These are phyloP conservation scores for Phrynocephalus vlangalii DNA, from an alignment of 2,797 vertebrate genomes.

Conservation along the genomic window DNA sequence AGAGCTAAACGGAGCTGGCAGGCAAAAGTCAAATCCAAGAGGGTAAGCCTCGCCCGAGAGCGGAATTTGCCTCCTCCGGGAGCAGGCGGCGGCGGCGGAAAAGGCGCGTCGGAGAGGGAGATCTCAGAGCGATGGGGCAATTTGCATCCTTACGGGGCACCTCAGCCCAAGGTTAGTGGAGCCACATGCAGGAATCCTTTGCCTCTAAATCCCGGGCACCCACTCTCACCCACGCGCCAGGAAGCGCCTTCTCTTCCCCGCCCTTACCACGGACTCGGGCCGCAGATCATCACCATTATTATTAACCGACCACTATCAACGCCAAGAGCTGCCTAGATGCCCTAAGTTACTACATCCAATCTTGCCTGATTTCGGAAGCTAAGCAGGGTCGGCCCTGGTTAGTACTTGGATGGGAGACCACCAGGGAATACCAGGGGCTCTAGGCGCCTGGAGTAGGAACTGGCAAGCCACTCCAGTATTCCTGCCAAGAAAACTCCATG, in stretches of 20 bases:
- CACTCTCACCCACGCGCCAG: neutral
- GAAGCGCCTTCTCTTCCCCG: constrained; percentile 14
- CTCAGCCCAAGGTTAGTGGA: neutral
- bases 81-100: neutral
- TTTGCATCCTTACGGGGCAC: neutral
- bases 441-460: too few relatives aligned
- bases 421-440: too few relatives aligned
- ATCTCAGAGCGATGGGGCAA: neutral
- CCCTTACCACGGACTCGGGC: too few relatives aligned
- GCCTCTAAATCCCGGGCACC: too few relatives aligned
- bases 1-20: constrained; percentile 43
- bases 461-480: too few relatives aligned
- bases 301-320: neutral
- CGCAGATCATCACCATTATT: neutral
- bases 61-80: neutral
- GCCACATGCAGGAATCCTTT: neutral
- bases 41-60: constrained; percentile 1
- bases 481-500: too few relatives aligned
- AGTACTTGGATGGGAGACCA: too few relatives aligned
- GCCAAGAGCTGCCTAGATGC: too few relatives aligned
- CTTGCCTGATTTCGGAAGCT: too few relatives aligned
- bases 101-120: neutral
- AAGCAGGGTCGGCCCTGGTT: too few relatives aligned
- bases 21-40: constrained; percentile 73
- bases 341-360: too few relatives aligned